phyloP scores from a whole-genome alignment of 2,888 invertebrate species.

The Acleris sparsana region DNA sequence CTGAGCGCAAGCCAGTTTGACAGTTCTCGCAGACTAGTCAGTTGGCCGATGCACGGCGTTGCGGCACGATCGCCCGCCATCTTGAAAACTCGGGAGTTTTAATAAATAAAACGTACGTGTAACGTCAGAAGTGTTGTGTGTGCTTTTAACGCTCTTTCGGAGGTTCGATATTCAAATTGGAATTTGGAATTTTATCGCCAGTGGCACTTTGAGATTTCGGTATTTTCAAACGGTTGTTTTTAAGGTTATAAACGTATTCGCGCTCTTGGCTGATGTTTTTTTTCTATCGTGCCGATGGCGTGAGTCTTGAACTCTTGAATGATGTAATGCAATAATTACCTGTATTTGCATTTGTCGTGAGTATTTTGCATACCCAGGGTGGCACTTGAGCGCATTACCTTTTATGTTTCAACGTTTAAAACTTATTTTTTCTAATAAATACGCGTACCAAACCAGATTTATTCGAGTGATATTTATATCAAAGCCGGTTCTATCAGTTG shows the following conservation, averaged over 20 bases:
- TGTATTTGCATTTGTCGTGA: conserved; percentile 53
- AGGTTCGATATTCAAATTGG: conserved; percentile 43
- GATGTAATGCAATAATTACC: conserved; percentile 76
- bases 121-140: conserved; percentile 58
- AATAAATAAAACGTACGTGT: conserved; percentile 74
- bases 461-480: not conserved
- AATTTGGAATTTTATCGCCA: conserved; percentile 34
- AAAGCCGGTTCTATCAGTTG: not conserved
- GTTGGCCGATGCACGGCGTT: conserved; percentile 80
- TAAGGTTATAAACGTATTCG: conserved; percentile 58
- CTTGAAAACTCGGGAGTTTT: conserved; percentile 61
- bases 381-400: not conserved
- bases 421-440: not conserved
- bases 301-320: conserved; percentile 52
- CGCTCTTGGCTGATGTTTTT: conserved; percentile 49
- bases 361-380: conserved; percentile 40
- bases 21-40: conserved; percentile 69
- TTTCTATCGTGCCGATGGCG: conserved; percentile 52
- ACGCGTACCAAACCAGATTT: not conserved
- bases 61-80: conserved; percentile 73
- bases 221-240: conserved; percentile 57
- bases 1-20: conserved; percentile 70
- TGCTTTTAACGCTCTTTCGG: conserved; percentile 49
- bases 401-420: not conserved
- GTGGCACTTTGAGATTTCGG: conserved; percentile 53